Evolutionary conservation across 2,888 invertebrate species (phyloP).

Genomic region (Tipula vernalis): DNA sequence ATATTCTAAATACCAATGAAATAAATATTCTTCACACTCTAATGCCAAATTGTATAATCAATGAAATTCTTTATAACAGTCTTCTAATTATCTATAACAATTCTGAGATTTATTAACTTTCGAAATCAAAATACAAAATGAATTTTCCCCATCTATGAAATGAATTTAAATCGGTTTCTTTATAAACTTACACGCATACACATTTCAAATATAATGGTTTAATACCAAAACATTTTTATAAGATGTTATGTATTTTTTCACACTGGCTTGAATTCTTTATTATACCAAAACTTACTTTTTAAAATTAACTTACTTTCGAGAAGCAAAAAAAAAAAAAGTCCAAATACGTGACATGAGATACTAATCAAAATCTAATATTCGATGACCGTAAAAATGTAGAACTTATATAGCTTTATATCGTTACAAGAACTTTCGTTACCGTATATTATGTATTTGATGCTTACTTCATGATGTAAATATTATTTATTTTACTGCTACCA

Average conservation of each 20-base stretch:
- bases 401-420: not conserved
- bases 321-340: not conserved
- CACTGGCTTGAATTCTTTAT: not conserved
- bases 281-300: not conserved
- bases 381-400: not conserved
- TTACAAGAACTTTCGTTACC: not conserved
- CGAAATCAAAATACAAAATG: not conserved
- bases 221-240: not conserved
- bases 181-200: not conserved
- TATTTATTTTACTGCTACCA: not conserved
- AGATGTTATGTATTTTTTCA: not conserved
- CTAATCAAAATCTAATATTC: slow-evolving; percentile 4
- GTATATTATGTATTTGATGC: not conserved
- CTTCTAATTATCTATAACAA: not conserved
- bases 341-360: not conserved
- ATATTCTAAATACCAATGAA: no score
- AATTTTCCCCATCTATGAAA: not conserved
- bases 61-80: not conserved
- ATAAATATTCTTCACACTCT: no score
- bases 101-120: not conserved
- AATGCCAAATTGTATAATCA: no score
- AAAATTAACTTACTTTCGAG: not conserved
- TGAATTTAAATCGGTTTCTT: not conserved
- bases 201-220: not conserved
- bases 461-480: not conserved